phyloP scores from a whole-genome alignment of 2,888 invertebrate genomes.

The Xestoiulus laeticollis region DNA sequence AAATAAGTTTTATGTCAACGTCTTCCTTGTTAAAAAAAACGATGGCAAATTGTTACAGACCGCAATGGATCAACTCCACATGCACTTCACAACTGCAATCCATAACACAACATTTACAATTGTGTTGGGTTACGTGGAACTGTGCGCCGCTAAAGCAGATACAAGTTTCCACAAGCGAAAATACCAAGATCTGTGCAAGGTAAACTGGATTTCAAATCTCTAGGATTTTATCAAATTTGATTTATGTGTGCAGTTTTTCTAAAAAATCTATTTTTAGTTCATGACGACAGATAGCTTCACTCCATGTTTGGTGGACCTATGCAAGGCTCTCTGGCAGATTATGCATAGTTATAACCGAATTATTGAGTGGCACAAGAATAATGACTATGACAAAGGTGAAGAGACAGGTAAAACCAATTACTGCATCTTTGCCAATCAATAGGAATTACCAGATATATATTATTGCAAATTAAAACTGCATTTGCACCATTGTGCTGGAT shows the following conservation, averaged over 20 bases:
- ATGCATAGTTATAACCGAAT: conserved; percentile 81
- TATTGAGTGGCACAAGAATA: conserved; percentile 77
- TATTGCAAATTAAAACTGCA: too few species aligned
- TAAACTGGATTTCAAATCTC: conserved; percentile 58
- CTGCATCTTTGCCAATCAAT: too few species aligned
- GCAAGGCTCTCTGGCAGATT: conserved; percentile 85
- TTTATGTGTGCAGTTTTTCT: background rate
- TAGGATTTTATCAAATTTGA: background rate
- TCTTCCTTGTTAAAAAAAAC: too few species aligned
- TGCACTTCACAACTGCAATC: conserved; percentile 93
- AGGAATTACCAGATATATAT: too few species aligned
- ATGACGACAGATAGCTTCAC: conserved; percentile 72
- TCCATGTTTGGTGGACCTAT: conserved; percentile 82
- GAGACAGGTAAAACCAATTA: background rate
- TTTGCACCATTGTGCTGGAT: too few species aligned
- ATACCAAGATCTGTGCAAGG: conserved; percentile 83
- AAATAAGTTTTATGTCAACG: background rate
- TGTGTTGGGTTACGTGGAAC: conserved; percentile 68
- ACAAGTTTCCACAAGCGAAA: conserved; percentile 71
- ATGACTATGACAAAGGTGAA: conserved; percentile 59
- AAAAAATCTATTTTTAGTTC: conserved; percentile 61
- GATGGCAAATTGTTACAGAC: conserved; percentile 73
- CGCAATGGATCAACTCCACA: conserved; percentile 93
- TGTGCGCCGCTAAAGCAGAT: conserved; percentile 63
- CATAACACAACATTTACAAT: conserved; percentile 68